Evolutionary conservation across 2,888 invertebrate genomes (phyloP), one percentile per base, ranked within the genome.

Genomic region (Drosophila lutescens): DNA sequence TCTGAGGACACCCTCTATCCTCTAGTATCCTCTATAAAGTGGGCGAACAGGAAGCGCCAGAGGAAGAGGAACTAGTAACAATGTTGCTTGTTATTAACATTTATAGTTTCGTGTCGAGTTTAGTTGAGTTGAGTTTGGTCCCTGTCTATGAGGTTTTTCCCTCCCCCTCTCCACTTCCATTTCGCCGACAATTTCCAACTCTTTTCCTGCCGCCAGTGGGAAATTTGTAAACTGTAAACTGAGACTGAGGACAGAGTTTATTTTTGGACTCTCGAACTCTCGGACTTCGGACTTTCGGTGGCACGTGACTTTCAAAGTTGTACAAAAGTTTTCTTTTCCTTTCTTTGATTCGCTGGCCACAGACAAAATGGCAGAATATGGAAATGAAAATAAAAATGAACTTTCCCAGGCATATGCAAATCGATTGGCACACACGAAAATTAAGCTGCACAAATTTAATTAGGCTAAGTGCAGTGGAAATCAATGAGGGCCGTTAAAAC

Each of bases 41-140:
- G 43, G 57, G 44, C 41, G 44, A 69, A 30, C 55, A 50, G 54
- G 72, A 70, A 61, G 67, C 40, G 66, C 17, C 67, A 40, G 67
- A 55, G 66, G 66, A 57, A 73, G 51, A 73, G 57, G 57, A 56
- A 66, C 73, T 58, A 53, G 60, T 66, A 60, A 73, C 73, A 72
- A 66, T 73, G 74, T 74, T 74, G 59, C 74, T 74, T 54, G 74
- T 73, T 83, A 85, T 85, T 87, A 87, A 87, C 83, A 85, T 84
- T 87, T 82, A 87, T 84, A 87, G 87, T 82, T 78, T 82, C 83
- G 78, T 87, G 83, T 81, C 74, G 77, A 63, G 60, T 59, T 44
- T 47, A 59, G 58, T 51, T 12, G 26, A 30, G 46, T 30, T 41
- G 26, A 26, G 26, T 26, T 15, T n/a, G 8, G 12, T 43, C 38